phyloP scores from a whole-genome alignment of 2,888 invertebrate species.

The Ophion obscuratus region DNA sequence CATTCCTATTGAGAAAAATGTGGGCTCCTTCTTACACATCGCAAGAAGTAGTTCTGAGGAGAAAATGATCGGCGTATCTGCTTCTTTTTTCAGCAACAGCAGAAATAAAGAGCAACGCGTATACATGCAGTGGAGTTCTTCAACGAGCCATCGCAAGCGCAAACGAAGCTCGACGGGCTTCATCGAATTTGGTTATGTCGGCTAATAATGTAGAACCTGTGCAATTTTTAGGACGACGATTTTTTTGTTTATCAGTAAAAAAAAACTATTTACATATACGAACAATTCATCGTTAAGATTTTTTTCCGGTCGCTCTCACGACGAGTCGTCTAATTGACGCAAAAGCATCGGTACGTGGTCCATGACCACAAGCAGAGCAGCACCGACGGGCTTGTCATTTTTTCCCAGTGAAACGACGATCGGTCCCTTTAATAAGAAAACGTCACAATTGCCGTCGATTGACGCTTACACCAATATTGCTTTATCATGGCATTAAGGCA shows the following conservation, averaged over 20 bases:
- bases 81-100: not conserved
- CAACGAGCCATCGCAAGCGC: not conserved
- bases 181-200: conserved; percentile 32
- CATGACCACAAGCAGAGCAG: conserved; percentile 71
- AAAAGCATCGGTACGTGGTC: conserved; percentile 74
- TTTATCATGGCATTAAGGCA: no score
- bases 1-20: not conserved
- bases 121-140: not conserved
- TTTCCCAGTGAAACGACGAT: conserved; percentile 74
- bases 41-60: not conserved
- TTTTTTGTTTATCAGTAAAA: conserved; percentile 35
- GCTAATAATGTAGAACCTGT: conserved; percentile 42
- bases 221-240: conserved; percentile 39
- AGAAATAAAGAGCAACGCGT: not conserved
- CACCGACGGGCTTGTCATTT: conserved; percentile 71
- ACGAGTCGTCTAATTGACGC: conserved; percentile 62
- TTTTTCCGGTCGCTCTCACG: not conserved
- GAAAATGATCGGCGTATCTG: not conserved
- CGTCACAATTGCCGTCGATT: not conserved
- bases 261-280: conserved; percentile 37
- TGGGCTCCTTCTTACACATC: no score
- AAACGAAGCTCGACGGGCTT: not conserved
- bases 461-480: no score
- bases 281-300: conserved; percentile 10
- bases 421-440: conserved; percentile 71